Evolutionary conservation across 2,888 invertebrate genomes (phyloP), one percentile per base, ranked within the genome.

Genomic region (Andricus quercusramuli): DNA sequence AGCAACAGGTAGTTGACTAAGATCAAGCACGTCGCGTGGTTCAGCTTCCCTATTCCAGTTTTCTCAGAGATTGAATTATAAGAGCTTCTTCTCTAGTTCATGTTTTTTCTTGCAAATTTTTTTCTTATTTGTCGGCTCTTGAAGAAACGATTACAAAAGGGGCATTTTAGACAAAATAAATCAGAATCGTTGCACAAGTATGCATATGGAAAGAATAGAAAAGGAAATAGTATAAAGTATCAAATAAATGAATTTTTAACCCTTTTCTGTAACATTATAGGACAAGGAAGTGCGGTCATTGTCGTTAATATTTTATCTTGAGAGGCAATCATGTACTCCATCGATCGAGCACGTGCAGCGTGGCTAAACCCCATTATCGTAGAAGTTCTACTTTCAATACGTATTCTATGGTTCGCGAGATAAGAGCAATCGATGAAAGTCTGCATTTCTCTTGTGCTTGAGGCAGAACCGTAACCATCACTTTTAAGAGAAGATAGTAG

Each of bases 1-100:
- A 29, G 83, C 84, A 84, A 84, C 84, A 84, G 84, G 84, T 84
- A 81, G 83, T 81, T 78, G 83, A 80, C 56, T 20, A 74, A 74
- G 74, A 74, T 56, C 22, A 59, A 64, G 22, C 29, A 17, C 64
- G 29, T 64, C 29, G 56, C 74, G 32, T 51, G 74, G n/a, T 37
- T 74, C 32, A 37, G 74, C 74, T 74, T 56, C 56, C 22, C 22
- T 67, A 41, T 67, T 67, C 67, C 37, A 67, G 67, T 67, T 44
- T 67, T 41, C 41, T 56, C 15, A 9, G 70, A 20, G 29, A 70
- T 20, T 70, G 56, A 29, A 56, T 74, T 37, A 47, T 32, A 22
- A 77, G 62, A 78, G 66, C 51, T 79, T 78, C 77, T 80, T 64
- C 32, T 77, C 29, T 29, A 29, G 67, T 76, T 77, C 51, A 37